Conservation (phyloP, 2,113 vertebrate genomes). For the Manacus vitellinus region DNA sequence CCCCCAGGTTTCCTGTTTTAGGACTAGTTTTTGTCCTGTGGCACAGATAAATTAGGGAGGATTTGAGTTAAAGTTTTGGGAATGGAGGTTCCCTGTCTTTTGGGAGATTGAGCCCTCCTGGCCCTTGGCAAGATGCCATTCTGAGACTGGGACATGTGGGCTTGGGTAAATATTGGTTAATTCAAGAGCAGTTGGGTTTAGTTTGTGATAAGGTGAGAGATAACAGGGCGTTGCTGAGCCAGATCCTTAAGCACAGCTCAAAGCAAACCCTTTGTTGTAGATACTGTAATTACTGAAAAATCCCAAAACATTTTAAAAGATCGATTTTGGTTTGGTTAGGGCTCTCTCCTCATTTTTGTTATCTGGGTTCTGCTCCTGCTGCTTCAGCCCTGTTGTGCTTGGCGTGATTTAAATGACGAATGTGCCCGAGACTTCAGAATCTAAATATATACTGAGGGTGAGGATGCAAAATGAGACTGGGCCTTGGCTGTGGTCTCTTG, state of each 20-base stretch:
- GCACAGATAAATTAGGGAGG: not conserved
- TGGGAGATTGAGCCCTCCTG: not conserved
- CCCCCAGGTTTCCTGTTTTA: constrained; percentile 19
- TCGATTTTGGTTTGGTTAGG: not conserved
- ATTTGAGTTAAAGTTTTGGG: not conserved
- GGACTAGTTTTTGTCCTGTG: not conserved
- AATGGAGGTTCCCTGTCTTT: not conserved
- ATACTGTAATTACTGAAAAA: not conserved
- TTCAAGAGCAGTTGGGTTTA: not conserved
- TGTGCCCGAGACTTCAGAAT: not conserved
- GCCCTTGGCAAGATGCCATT: not conserved
- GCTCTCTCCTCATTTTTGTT: not conserved
- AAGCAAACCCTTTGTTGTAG: not conserved
- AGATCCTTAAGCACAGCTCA: not conserved
- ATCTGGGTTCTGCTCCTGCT: not conserved
- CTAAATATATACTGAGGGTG: constrained; percentile 3
- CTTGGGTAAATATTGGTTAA: not conserved
- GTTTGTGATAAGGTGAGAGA: not conserved
- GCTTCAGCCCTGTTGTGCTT: constrained; percentile 10
- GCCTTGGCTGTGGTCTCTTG: not conserved
- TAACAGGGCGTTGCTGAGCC: not conserved
- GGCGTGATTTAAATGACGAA: not conserved
- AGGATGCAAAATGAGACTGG: not conserved
- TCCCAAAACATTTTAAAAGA: not conserved
- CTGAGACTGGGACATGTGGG: not conserved